Percentiles rank a stretch among this genome's conserved stretches.
Evolutionary conservation across 2,113 vertebrate genomes (phyloP).

Genomic region (Spea multiplicata): DNA sequence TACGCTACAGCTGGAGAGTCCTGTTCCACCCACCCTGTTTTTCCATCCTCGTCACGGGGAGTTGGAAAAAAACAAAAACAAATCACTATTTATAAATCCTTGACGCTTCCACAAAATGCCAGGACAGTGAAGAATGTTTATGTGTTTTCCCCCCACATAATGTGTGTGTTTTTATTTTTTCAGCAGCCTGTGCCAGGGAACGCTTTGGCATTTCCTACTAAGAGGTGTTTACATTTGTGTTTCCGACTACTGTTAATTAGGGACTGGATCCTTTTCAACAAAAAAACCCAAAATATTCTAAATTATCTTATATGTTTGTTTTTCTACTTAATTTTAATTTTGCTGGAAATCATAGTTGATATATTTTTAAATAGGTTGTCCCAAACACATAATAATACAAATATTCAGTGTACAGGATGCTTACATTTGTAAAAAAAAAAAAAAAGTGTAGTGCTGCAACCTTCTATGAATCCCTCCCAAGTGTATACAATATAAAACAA

Average conservation of each 20-base stretch:
- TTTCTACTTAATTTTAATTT: background rate
- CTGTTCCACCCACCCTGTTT: slow-evolving; percentile 37
- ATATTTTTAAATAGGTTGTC: too few species aligned
- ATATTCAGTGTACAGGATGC: too few species aligned
- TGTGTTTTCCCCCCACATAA: slow-evolving; percentile 2
- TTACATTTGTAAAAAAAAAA: too few species aligned
- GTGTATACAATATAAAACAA: too few species aligned
- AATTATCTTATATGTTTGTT: slow-evolving; percentile 7
- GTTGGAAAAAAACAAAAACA: slow-evolving; percentile 17
- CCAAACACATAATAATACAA: too few species aligned
- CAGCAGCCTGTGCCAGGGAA: slow-evolving; percentile 9
- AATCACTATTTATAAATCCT: slow-evolving; percentile 32
- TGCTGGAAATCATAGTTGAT: too few species aligned
- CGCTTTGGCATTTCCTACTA: slow-evolving; percentile 19
- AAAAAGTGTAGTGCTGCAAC: too few species aligned
- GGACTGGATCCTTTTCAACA: slow-evolving; percentile 10
- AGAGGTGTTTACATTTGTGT: slow-evolving; percentile 15
- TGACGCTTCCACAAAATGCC: slow-evolving; percentile 27
- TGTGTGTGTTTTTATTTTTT: slow-evolving; percentile 23
- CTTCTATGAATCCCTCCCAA: too few species aligned
- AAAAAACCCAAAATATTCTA: background rate
- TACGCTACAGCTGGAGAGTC: slow-evolving; percentile 9
- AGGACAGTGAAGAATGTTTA: slow-evolving; percentile 19
- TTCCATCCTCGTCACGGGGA: slow-evolving; percentile 25
- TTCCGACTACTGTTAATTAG: slow-evolving; percentile 28